Evolutionary conservation across 2,888 invertebrate species (phyloP).

Genomic region (Dioctria rufipes): DNA sequence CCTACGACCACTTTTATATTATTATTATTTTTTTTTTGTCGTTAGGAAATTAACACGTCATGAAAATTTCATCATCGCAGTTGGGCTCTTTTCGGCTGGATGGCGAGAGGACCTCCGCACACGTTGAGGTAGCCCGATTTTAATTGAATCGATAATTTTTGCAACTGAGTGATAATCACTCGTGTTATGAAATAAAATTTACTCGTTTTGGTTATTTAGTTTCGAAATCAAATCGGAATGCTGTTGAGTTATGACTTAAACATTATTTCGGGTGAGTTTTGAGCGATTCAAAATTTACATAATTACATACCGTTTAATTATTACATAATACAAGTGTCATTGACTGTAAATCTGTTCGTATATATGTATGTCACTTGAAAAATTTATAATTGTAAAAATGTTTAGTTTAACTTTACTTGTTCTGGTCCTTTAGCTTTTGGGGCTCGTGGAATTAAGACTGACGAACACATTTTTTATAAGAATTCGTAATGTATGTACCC

Average conservation of each 20-base stretch:
- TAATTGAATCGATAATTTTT: constrained; percentile 49
- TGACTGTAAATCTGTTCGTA: too few species aligned
- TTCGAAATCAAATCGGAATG: neutral
- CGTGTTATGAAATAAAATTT: neutral
- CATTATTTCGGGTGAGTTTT: neutral
- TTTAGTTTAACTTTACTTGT: too few species aligned
- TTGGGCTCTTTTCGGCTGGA: constrained; percentile 17
- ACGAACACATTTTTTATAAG: too few species aligned
- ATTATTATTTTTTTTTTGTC: constrained; percentile 7
- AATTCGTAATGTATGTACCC: too few species aligned
- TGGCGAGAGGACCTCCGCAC: neutral
- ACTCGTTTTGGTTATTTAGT: neutral
- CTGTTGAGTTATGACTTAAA: neutral
- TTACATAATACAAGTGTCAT: too few species aligned
- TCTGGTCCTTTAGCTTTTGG: too few species aligned
- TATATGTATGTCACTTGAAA: too few species aligned
- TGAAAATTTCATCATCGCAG: constrained; percentile 51
- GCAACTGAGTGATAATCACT: constrained; percentile 36
- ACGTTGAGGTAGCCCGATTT: constrained; percentile 6
- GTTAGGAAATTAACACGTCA: constrained; percentile 53
- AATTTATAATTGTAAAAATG: too few species aligned
- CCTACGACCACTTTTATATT: neutral
- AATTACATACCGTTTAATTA: neutral
- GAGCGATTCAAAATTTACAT: neutral
- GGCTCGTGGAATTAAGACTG: too few species aligned